phyloP scores from a whole-genome alignment of 2,888 invertebrate genomes.

The Callimorpha dominula region DNA sequence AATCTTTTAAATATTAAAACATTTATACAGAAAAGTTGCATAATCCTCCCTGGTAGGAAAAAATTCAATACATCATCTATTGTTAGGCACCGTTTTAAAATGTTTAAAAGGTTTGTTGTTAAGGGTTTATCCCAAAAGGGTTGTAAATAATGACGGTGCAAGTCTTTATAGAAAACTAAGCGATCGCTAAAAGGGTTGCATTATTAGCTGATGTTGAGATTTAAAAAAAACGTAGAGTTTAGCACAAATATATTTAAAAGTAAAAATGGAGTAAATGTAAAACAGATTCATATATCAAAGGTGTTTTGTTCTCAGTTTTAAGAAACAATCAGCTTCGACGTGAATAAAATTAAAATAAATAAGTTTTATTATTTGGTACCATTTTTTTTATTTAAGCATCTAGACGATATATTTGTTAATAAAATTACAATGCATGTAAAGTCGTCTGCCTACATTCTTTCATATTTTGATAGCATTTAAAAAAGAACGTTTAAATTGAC shows the following conservation, averaged over 20 bases:
- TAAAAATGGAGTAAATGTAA: too few species aligned
- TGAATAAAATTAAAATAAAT: too few species aligned
- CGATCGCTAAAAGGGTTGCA: constrained; percentile 64
- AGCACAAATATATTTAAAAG: too few species aligned
- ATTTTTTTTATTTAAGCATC: too few species aligned
- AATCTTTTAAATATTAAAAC: constrained; percentile 87
- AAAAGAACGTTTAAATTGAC: not conserved
- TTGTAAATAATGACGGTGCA: constrained; percentile 86
- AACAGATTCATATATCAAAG: too few species aligned
- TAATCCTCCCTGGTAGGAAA: constrained; percentile 70
- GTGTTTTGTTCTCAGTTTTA: too few species aligned
- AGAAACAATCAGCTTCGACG: too few species aligned
- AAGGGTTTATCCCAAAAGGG: constrained; percentile 82
- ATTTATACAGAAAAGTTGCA: constrained; percentile 74
- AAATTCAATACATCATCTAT: constrained; percentile 78
- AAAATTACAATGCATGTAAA: not conserved
- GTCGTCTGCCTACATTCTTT: not conserved
- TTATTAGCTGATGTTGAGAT: constrained; percentile 45
- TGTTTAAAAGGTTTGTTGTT: constrained; percentile 85
- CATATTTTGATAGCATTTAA: not conserved
- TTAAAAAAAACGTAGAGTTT: constrained; percentile 17
- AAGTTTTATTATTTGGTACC: too few species aligned
- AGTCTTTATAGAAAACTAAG: constrained; percentile 81
- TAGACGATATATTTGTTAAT: too few species aligned
- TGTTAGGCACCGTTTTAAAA: constrained; percentile 82